phyloP scores from a whole-genome alignment of 1,140 invertebrate genomes.

The Brachionus calyciflorus region DNA sequence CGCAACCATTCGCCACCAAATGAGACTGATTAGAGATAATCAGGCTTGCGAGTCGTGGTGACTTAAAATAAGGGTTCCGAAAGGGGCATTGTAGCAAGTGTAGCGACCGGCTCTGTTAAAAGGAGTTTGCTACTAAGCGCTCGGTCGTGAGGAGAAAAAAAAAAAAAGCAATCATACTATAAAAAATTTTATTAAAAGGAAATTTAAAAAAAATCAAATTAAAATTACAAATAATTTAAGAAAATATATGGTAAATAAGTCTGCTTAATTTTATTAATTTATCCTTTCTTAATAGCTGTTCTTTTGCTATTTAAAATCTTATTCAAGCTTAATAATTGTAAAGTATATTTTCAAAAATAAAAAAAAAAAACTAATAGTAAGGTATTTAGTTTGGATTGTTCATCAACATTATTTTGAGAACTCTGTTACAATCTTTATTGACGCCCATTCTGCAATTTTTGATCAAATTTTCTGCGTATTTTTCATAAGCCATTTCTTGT shows the following conservation, averaged over 20 bases:
- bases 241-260: constrained; percentile 17
- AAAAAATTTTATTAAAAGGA: too few relatives aligned
- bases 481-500: constrained; percentile 28
- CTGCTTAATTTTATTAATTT: constrained; percentile 37
- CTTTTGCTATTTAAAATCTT: neutral
- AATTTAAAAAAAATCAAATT: neutral
- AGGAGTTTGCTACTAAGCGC: too few relatives aligned
- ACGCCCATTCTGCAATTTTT: constrained; percentile 2
- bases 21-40: too few relatives aligned
- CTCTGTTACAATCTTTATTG: constrained; percentile 16
- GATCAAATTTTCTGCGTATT: constrained; percentile 23
- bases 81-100: too few relatives aligned
- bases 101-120: too few relatives aligned
- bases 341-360: neutral
- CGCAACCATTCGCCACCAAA: too few relatives aligned
- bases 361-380: neutral
- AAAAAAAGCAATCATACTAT: too few relatives aligned
- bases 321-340: constrained; percentile 12
- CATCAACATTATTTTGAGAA: constrained; percentile 43
- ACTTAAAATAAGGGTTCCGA: too few relatives aligned
- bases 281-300: constrained; percentile 28
- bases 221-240: neutral
- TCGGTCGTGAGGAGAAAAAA: too few relatives aligned
- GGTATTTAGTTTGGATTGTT: constrained; percentile 12
- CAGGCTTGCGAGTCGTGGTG: too few relatives aligned